A percentile compares a stretch with the other conserved stretches of the same genome.
Conservation (phyloP, 2,113 vertebrate genomes). For the Panthera tigris region DNA sequence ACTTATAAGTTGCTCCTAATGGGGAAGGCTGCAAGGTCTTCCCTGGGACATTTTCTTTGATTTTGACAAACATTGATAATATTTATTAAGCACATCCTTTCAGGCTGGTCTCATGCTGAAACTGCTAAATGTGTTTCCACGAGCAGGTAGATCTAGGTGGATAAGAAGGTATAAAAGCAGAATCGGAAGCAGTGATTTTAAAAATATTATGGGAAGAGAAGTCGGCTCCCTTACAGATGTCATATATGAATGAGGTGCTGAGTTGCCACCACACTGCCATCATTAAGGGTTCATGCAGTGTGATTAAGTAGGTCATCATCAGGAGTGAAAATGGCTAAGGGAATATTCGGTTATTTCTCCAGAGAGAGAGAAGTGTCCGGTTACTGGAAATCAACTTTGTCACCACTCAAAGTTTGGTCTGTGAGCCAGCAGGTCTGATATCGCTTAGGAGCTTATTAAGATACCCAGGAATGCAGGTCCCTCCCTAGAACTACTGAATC, state of each 20-base stretch:
- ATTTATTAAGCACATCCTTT: constrained; percentile 56
- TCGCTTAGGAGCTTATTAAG: neutral
- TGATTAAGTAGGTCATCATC: neutral
- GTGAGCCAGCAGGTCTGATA: fast-evolving
- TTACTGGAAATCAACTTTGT: neutral
- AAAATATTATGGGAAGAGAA: neutral
- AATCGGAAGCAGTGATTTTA: neutral
- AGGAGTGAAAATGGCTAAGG: neutral
- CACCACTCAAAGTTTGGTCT: neutral
- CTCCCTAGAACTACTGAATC: neutral
- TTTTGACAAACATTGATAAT: constrained; percentile 57
- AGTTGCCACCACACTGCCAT: neutral
- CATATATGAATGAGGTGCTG: neutral
- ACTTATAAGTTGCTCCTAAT: neutral
- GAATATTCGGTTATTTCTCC: neutral
- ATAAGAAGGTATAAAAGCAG: neutral
- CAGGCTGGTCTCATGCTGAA: neutral
- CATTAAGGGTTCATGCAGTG: neutral
- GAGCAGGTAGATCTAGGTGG: neutral
- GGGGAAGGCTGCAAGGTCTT: neutral
- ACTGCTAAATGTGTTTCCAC: neutral
- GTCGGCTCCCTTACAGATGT: neutral
- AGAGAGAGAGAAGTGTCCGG: neutral
- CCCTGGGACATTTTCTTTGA: neutral
- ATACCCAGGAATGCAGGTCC: neutral